A percentile compares a stretch with the other conserved stretches of the same genome.
Evolutionary conservation across 2,888 invertebrate species (phyloP).

Genomic region (Magallana nippona): DNA sequence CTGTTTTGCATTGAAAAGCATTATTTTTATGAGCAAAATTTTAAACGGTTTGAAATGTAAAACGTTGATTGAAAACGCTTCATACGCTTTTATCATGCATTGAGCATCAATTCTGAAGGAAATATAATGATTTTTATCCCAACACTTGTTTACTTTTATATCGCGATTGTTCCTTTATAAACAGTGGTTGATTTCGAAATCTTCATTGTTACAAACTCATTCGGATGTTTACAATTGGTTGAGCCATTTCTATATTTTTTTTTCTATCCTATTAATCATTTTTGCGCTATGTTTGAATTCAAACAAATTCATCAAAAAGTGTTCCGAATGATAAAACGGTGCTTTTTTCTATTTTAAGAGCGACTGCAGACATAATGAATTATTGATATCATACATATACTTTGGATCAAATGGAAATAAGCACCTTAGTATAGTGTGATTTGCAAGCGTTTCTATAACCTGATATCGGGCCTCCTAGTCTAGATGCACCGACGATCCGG

Average conservation of each 20-base stretch:
- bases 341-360: no score
- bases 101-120: not conserved
- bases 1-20: no score
- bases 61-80: no score
- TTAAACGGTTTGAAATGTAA: no score
- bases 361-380: slow-evolving; percentile 25
- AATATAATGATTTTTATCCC: slow-evolving; percentile 2
- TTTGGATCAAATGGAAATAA: slow-evolving; percentile 30
- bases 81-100: not conserved
- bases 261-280: no score
- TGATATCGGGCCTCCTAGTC: not conserved
- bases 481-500: not conserved
- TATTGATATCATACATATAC: slow-evolving; percentile 27
- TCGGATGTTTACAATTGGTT: no score
- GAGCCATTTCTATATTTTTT: no score
- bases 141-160: slow-evolving; percentile 8
- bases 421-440: slow-evolving; percentile 19
- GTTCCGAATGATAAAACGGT: no score
- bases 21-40: no score
- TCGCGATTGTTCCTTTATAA: not conserved
- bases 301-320: no score
- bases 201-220: no score
- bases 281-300: no score
- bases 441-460: not conserved
- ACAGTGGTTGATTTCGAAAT: not conserved